Evolutionary conservation across 2,888 invertebrate genomes (phyloP).

Genomic region (Gnatocerus cornutus): DNA sequence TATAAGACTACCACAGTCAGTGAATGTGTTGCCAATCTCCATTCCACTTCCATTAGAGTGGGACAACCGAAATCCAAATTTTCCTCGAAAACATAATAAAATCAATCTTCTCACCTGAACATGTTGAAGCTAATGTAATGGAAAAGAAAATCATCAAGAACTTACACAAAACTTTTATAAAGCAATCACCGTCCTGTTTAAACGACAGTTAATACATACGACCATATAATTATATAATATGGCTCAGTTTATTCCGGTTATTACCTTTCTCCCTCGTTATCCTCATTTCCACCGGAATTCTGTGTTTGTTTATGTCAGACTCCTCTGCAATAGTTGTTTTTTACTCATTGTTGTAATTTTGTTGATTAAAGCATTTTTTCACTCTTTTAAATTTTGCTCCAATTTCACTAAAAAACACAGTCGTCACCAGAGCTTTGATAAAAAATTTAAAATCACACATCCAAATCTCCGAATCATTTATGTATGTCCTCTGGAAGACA

Average conservation of each 20-base stretch:
- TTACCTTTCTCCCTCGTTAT: conserved; percentile 10
- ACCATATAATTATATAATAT: conserved; percentile 7
- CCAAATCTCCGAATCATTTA: no score
- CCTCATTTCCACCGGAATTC: conserved; percentile 7
- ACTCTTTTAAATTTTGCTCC: background rate
- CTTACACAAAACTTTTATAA: conserved; percentile 19
- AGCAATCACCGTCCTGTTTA: conserved; percentile 27
- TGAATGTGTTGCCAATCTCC: conserved; percentile 38
- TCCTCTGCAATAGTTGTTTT: conserved; percentile 10
- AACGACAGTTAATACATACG: conserved; percentile 19
- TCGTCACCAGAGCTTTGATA: no score
- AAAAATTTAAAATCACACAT: no score
- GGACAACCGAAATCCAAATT: conserved; percentile 30
- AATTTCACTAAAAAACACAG: background rate
- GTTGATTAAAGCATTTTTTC: conserved; percentile 4
- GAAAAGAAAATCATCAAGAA: conserved; percentile 12
- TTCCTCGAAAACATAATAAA: conserved; percentile 32
- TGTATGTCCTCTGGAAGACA: no score
- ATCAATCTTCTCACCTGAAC: conserved; percentile 34
- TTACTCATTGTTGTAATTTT: conserved; percentile 6
- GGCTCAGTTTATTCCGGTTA: conserved; percentile 5
- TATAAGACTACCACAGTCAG: conserved; percentile 31
- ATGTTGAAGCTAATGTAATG: conserved; percentile 21
- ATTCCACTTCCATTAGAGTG: conserved; percentile 29
- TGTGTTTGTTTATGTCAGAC: conserved; percentile 8